Conservation (phyloP, 2,113 vertebrate genomes). For the Nothoprocta perdicaria region DNA sequence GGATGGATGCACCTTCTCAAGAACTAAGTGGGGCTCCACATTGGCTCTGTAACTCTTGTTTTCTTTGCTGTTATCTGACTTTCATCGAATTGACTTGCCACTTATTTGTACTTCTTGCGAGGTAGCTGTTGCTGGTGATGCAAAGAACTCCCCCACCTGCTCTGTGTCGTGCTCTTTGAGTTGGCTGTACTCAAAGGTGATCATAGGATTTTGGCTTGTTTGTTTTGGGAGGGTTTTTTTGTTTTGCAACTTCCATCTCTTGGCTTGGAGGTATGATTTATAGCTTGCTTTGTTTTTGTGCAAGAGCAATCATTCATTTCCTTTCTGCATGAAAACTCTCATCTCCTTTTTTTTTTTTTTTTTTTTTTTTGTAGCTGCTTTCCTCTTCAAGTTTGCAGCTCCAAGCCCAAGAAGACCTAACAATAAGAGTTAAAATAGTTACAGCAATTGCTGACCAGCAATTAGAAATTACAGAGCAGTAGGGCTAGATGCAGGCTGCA, state of each 20-base stretch:
- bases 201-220: not conserved
- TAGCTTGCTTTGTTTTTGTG: not conserved
- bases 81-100: not conserved
- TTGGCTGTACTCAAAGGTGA: not conserved
- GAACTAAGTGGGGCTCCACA: not conserved
- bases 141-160: not conserved
- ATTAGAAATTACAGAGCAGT: not conserved
- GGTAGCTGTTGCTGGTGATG: rapidly evolving
- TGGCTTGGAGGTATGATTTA: not conserved
- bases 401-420: not conserved
- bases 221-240: not conserved
- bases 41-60: not conserved
- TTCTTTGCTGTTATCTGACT: not conserved
- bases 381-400: not conserved
- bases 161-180: not conserved
- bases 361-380: not conserved
- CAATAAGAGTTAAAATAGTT: not conserved
- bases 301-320: constrained; percentile 6
- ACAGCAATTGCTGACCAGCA: not conserved
- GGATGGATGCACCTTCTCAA: not conserved
- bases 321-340: not conserved
- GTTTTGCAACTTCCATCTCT: not conserved
- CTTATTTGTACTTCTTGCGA: not conserved
- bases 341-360: not conserved
- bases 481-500: not conserved